Evolutionary conservation across 2,888 invertebrate genomes (phyloP), one percentile per base, ranked within the genome.

Genomic region (Rhamphomyia laevipes): DNA sequence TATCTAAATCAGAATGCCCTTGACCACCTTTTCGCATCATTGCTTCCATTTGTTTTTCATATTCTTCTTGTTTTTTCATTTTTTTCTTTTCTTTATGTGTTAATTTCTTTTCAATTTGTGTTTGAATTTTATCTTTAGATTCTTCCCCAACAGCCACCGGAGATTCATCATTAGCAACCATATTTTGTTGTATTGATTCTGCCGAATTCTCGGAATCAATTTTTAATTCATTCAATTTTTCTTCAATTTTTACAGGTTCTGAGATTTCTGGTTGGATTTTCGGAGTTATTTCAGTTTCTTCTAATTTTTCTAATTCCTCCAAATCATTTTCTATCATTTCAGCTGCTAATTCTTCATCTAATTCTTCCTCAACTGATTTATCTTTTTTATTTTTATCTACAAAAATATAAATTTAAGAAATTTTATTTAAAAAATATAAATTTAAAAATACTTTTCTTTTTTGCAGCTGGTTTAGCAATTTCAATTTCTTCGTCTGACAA

Each of bases 11-110:
- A 38, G 90, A 90, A 64, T 89, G 87, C 0, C 90, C 92, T 65
- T 87, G 84, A 0, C 91, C 90, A 17, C 90, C 90, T 67, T 90
- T 87, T 65, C 84, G 87, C 2, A 86, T 82, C 71, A 92, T 71
- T 58, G 84, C 65, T 65, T 92, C 90, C 78, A 92, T 75, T 64
- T 90, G 87, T 60, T 84, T 84, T 62, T 92, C 89, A 68, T 87
- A 91, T 62, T 92, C 91, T 63, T 85, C 81, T 71, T 86, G 81
- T 59, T 91, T 91, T 66, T 92, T 92, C 54, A 90, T 61, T 63
- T 91, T 91, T 63, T 91, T 92, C 70, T 90, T 91, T 65, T 92
- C 92, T 69, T 91, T 92, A 64, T 91, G 90, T 2, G 90, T 86
- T 46, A 92, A 63, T 67, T 88, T 89, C 68, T 86, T 86, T 54